A percentile compares a stretch with the other conserved stretches of the same genome.
phyloP scores from a whole-genome alignment of 2,113 vertebrate species.

The Natator depressus region DNA sequence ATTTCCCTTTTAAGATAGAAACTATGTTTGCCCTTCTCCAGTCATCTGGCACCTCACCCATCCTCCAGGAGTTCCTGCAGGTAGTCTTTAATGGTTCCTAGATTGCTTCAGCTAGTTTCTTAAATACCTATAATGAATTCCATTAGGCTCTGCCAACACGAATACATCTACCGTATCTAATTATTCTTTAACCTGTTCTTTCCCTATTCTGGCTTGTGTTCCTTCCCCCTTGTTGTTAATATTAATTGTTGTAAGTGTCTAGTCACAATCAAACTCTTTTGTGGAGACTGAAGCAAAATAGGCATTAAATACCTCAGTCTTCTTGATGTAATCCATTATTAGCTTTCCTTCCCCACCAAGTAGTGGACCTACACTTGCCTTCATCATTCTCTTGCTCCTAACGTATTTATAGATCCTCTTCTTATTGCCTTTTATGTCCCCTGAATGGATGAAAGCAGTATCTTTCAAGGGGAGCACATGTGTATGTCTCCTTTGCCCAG shows the following conservation, averaged over 20 bases:
- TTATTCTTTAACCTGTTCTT: not conserved
- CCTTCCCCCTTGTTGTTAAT: not conserved
- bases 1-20: not conserved
- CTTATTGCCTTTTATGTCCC: not conserved
- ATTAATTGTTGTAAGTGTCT: not conserved
- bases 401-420: not conserved
- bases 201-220: not conserved
- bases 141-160: not conserved
- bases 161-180: not conserved
- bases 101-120: not conserved
- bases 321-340: not conserved
- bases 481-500: not conserved
- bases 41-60: not conserved
- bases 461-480: not conserved
- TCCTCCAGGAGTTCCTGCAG: not conserved
- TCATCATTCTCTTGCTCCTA: not conserved
- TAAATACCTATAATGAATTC: not conserved
- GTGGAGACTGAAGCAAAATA: not conserved
- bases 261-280: not conserved
- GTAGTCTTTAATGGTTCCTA: not conserved
- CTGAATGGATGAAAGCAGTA: not conserved
- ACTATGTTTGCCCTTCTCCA: not conserved
- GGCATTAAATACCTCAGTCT: not conserved
- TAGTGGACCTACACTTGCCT: not conserved
- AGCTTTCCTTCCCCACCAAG: not conserved